Evolutionary conservation across 2,113 vertebrate species (phyloP), one percentile per base, ranked within the genome.

Genomic region (Rhinopomastus cyanomelas): DNA sequence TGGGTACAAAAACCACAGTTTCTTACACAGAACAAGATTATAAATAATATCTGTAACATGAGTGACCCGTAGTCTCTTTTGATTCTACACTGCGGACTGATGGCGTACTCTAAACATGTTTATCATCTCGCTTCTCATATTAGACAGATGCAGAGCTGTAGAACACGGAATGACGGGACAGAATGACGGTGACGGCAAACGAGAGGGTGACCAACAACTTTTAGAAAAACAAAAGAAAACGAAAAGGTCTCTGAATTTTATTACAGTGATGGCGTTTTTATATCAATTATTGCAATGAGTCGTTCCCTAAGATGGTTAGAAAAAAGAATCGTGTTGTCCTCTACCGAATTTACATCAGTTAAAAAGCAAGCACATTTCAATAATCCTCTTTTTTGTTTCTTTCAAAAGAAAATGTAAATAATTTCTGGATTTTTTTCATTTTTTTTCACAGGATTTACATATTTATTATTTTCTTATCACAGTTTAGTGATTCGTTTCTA

Each of bases 251-350:
- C 96, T 97, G 96, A 93, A 97, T 97, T 97, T 98, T 97, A 98
- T 98, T 99, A 99, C 98, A 99, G 98, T 98, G 98, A 98, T 98
- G 98, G 96, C 97, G 98, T 98, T 98, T n/a, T 98, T 98, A 98
- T 98, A 98, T 98, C 98, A 98, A 98, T 99, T 99, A 99, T 99
- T 99, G 99, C 99, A 98, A 99, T 98, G 98, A 98, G 98, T 97
- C 97, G 96, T 98, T 98, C 98, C 98, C 98, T 99, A 99, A 98
- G 97, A 99, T 99, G 98, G 97, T 98, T 98, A 98, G 98, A 99
- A 99, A 99, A 99, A 98, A 98, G 98, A 98, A 97, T 98, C 96
- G 97, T 98, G 96, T 98, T 98, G 98, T 98, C 98, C 97, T 98
- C 98, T 99, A 99, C 97, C 89, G 97, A 98, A 98, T 99, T 98